Conservation (phyloP, 2,888 invertebrate species). For the Clistopyga incitator region DNA sequence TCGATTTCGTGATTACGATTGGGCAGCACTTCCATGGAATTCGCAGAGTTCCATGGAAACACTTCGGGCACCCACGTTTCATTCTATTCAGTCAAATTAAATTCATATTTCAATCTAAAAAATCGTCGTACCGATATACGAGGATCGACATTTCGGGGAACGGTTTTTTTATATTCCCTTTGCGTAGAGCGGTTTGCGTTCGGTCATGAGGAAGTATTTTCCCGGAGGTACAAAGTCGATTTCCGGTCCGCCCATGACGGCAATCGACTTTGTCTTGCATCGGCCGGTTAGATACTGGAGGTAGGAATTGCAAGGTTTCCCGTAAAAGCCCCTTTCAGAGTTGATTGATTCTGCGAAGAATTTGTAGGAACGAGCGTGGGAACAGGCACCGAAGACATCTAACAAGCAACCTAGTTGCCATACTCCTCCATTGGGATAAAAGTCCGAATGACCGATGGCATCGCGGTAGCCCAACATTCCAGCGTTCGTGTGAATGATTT, state of each 20-base stretch:
- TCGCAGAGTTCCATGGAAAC: neutral
- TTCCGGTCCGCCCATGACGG: slow-evolving; percentile 70
- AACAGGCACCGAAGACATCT: slow-evolving; percentile 75
- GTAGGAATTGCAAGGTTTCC: slow-evolving; percentile 59
- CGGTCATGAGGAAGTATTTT: slow-evolving; percentile 73
- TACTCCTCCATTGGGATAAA: slow-evolving; percentile 83
- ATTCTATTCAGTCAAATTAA: neutral
- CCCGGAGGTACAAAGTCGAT: slow-evolving; percentile 61
- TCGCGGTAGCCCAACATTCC: slow-evolving; percentile 78
- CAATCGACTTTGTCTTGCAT: slow-evolving; percentile 46
- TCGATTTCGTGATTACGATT: neutral
- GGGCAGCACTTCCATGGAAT: neutral
- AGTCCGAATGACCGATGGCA: slow-evolving; percentile 82
- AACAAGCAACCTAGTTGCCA: slow-evolving; percentile 77
- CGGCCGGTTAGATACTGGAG: slow-evolving; percentile 35
- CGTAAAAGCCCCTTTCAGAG: slow-evolving; percentile 69
- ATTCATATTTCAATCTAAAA: neutral
- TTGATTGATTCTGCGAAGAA: slow-evolving; percentile 80
- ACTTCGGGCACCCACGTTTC: neutral
- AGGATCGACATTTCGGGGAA: neutral
- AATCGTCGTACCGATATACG: neutral
- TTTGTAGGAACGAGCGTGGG: slow-evolving; percentile 76
- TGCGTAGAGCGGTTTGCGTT: slow-evolving; percentile 71
- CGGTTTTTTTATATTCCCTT: slow-evolving; percentile 62
- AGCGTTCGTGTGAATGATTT: slow-evolving; percentile 82